Percentiles rank a stretch among this genome's conserved stretches.
Evolutionary conservation across 2,113 vertebrate genomes (phyloP).

Genomic region (Pithys albifrons): DNA sequence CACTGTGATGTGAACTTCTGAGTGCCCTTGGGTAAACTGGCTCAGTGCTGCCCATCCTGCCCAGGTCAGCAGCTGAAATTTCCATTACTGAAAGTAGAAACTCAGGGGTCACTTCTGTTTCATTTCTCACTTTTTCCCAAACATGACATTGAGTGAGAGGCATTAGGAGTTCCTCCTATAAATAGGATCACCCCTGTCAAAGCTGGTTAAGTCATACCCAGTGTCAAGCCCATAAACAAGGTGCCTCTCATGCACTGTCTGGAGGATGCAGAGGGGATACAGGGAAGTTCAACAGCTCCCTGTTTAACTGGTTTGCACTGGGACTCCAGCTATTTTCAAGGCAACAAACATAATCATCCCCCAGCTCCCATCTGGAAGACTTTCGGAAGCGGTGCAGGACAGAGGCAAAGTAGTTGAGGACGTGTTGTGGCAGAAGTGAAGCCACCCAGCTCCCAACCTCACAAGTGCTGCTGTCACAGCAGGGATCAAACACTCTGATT

Average conservation of each 20-base stretch:
- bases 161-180: slow-evolving; percentile 56
- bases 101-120: slow-evolving; percentile 39
- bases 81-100: slow-evolving; percentile 27
- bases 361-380: background rate
- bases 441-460: background rate
- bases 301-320: background rate
- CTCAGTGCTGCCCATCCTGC: background rate
- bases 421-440: background rate
- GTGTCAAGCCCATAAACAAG: slow-evolving; percentile 40
- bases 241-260: background rate
- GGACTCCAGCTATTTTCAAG: background rate
- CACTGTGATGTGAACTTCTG: background rate
- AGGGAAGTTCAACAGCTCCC: slow-evolving; percentile 4
- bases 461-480: background rate
- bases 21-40: background rate
- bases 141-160: slow-evolving; percentile 52
- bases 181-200: slow-evolving; percentile 60
- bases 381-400: background rate
- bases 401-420: background rate
- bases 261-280: background rate
- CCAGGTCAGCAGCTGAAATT: slow-evolving; percentile 39
- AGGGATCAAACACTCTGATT: background rate
- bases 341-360: background rate
- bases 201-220: slow-evolving; percentile 50
- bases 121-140: slow-evolving; percentile 47